phyloP scores from a whole-genome alignment of 2,888 invertebrate species.

The Harpagoxenus sublaevis region DNA sequence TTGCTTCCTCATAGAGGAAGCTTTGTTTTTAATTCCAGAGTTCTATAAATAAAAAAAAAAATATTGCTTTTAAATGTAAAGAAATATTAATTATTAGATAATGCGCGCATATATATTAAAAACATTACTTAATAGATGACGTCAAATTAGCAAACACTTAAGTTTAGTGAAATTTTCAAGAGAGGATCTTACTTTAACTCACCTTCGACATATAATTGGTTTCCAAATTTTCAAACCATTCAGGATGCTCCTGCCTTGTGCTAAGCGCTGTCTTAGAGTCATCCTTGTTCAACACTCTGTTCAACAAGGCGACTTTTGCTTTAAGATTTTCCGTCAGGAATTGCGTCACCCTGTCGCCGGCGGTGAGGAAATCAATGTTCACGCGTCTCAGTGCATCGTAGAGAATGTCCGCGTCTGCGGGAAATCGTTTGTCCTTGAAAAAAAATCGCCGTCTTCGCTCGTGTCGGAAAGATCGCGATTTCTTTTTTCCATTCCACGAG shows the following conservation, averaged over 20 bases:
- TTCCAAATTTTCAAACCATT: slow-evolving; percentile 92
- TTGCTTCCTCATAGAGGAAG: no score
- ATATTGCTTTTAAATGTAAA: neutral
- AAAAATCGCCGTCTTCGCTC: neutral
- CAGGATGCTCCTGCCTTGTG: slow-evolving; percentile 90
- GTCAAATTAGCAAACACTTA: neutral
- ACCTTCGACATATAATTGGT: slow-evolving; percentile 82
- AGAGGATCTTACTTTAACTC: slow-evolving; percentile 23
- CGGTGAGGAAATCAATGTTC: slow-evolving; percentile 90
- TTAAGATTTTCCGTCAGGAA: slow-evolving; percentile 91
- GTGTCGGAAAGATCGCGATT: neutral
- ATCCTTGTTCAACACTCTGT: slow-evolving; percentile 86
- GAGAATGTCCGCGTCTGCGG: slow-evolving; percentile 90
- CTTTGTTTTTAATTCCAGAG: neutral
- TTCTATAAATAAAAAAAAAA: neutral
- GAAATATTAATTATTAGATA: neutral
- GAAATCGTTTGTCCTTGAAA: slow-evolving; percentile 45
- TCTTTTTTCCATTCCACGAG: neutral
- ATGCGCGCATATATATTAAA: neutral
- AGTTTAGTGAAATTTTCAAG: neutral
- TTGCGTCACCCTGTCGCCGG: slow-evolving; percentile 91
- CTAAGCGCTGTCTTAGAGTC: slow-evolving; percentile 89
- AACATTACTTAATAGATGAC: neutral
- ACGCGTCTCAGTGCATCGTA: slow-evolving; percentile 91
- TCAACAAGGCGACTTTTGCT: slow-evolving; percentile 86